These are phyloP conservation scores for Uria lomvia DNA, from an alignment of 2,113 vertebrate species.

Conservation along the genomic window DNA sequence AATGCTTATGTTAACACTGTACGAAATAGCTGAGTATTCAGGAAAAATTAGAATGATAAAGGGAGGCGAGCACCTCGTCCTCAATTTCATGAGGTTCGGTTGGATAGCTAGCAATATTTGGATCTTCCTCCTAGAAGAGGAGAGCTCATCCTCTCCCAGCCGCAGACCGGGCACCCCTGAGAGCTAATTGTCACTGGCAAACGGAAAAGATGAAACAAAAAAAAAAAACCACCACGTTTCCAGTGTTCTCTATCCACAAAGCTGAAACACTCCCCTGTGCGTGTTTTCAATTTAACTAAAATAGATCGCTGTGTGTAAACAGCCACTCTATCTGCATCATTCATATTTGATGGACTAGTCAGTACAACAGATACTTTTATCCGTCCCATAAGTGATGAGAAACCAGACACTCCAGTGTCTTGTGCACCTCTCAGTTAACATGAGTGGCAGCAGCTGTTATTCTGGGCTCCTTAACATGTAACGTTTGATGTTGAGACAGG, in stretches of 20 bases:
- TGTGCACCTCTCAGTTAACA: conserved; percentile 67
- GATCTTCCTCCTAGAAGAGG: background rate
- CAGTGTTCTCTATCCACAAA: conserved; percentile 16
- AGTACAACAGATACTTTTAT: conserved; percentile 74
- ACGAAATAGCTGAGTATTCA: background rate
- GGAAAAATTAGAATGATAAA: background rate
- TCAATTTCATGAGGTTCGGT: background rate
- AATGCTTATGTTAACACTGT: conserved; percentile 2
- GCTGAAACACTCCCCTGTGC: conserved; percentile 22
- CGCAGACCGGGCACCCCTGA: background rate
- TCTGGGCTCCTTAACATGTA: conserved; percentile 25
- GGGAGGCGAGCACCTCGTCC: background rate
- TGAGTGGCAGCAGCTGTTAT: conserved; percentile 59
- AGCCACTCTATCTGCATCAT: conserved; percentile 78
- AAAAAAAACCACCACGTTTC: background rate
- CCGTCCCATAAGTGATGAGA: conserved; percentile 53
- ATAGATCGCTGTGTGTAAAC: conserved; percentile 74
- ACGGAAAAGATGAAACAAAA: background rate
- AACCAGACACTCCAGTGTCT: conserved; percentile 73
- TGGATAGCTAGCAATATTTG: background rate
- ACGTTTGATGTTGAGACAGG: conserved; percentile 1
- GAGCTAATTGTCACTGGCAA: background rate
- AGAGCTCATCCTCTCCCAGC: background rate
- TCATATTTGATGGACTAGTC: conserved; percentile 84
- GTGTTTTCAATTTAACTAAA: conserved; percentile 70